Evolutionary conservation across 2,888 invertebrate species (phyloP), one percentile per base, ranked within the genome.

Genomic region (Zootermopsis nevadensis): DNA sequence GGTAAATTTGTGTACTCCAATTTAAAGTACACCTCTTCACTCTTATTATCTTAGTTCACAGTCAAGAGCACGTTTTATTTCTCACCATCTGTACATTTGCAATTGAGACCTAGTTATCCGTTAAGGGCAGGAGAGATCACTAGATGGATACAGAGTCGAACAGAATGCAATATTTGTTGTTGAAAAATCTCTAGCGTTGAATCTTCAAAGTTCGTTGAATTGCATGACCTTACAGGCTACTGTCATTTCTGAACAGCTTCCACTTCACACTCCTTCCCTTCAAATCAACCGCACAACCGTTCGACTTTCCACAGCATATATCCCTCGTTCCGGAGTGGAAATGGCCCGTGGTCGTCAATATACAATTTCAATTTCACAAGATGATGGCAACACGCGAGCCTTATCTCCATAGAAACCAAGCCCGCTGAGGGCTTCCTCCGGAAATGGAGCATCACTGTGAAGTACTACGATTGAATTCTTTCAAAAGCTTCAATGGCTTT

Each of bases 391-490:
- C 69, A 19, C 33, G 1, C 69, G 69, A 33, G 69, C 69, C 69
- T 69, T 69, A 69, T 69, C 69, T n/a, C 27, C 60, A 27, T 12
- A 60, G 60, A 60, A 60, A 27, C 27, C 27, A 60, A 60, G n/a
- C 27, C 60, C 48, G 10, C n/a, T 27, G 10, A n/a, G 60, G 27
- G 27, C 12, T 60, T 60, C 27, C 60, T 60, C 27, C 60, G 60
- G 60, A 60, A 27, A 27, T 60, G 60, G 27, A 7, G 60, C 60
- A 60, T 60, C 60, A n/a, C 1, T 27, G 60, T 60, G 60, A 27
- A n/a, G 60, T 60, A 60, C n/a, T 15, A 60, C 60, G 60, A 60
- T n/a, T 27, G 60, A 60, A 27, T 60, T 60, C 60, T 60, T 60
- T n/a, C 60, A 27, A 60, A 48, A n/a, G 60, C 60, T 60, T 27